Percentiles rank a stretch among this genome's conserved stretches.
These are phyloP conservation scores for mouse (Mus musculus) DNA, from an alignment of 2,113 vertebrate species.

Conservation along the genomic window GRCm39 chr6:40123001-40123500, in stretches of 20 bases:
- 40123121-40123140: rapidly evolving
- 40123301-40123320: not conserved
- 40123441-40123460: not conserved
- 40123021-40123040: not conserved
- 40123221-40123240: not conserved
- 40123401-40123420: not conserved
- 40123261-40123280: rapidly evolving
- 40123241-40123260: not conserved
- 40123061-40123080: not conserved
- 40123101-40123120: too few species aligned
- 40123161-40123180: not conserved
- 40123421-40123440: not conserved
- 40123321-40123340: not conserved
- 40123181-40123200: not conserved
- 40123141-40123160: not conserved
- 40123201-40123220: not conserved
- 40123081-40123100: not conserved
- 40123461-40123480: not conserved
- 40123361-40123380: not conserved
- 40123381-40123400: not conserved
- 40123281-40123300: not conserved
- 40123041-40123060: not conserved
- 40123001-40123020: not conserved
- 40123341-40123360: not conserved
- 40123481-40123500: not conserved